phyloP scores from a whole-genome alignment of 2,888 invertebrate species.

The Catocala fraxini region DNA sequence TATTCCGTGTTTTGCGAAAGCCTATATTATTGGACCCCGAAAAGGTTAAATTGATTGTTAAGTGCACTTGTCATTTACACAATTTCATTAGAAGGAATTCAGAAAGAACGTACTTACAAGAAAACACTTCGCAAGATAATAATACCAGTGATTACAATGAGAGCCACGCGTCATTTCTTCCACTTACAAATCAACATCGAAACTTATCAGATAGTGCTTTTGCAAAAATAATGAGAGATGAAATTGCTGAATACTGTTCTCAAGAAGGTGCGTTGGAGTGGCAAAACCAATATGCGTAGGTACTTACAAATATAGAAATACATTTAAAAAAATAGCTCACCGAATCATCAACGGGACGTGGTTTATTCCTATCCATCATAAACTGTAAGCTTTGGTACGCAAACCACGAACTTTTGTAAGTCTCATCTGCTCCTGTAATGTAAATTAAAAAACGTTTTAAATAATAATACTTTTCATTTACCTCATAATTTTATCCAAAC shows the following conservation, averaged over 20 bases:
- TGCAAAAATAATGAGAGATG: too few relatives aligned
- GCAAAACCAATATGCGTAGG: constrained; percentile 14
- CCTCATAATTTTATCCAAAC: constrained; percentile 14
- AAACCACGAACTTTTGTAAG: constrained; percentile 12
- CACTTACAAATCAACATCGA: constrained; percentile 13
- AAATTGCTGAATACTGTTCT: too few relatives aligned
- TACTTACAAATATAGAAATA: constrained; percentile 11
- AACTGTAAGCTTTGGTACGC: constrained; percentile 1
- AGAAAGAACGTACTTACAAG: constrained; percentile 12
- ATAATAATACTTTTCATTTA: constrained; percentile 11
- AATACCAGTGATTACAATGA: constrained; percentile 11
- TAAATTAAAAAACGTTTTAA: constrained; percentile 13
- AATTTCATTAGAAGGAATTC: constrained; percentile 11
- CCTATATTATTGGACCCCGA: too few relatives aligned
- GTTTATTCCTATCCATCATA: constrained; percentile 1
- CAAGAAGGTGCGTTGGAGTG: too few relatives aligned
- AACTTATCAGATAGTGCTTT: too few relatives aligned
- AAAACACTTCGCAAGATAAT: constrained; percentile 14
- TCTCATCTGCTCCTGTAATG: constrained; percentile 7
- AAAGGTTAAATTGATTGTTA: too few relatives aligned
- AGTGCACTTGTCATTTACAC: constrained; percentile 12
- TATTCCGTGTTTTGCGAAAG: too few relatives aligned
- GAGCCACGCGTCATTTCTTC: constrained; percentile 15
- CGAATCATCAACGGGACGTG: too few relatives aligned
- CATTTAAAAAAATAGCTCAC: constrained; percentile 9